Percentiles rank a stretch among this genome's conserved stretches.
Conservation (phyloP, 2,888 invertebrate genomes). For the Mylabris sibirica region DNA sequence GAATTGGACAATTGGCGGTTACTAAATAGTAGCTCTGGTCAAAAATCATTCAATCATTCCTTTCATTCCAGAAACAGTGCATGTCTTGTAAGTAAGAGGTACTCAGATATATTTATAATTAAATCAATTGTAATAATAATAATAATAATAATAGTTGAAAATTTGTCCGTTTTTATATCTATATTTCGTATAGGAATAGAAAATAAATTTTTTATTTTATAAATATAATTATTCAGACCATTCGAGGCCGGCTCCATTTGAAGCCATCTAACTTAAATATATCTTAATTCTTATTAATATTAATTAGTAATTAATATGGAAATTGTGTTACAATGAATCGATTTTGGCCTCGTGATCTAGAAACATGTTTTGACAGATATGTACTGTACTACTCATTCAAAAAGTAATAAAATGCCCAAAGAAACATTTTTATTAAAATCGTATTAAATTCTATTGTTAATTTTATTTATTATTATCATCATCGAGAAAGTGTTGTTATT, state of each 20-base stretch:
- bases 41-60: conserved; percentile 50
- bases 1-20: conserved; percentile 55
- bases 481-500: conserved; percentile 59
- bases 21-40: conserved; percentile 54
- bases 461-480: conserved; percentile 55
- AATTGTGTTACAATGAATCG: background rate
- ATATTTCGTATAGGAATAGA: background rate
- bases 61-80: conserved; percentile 53
- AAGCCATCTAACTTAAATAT: background rate
- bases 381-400: conserved; percentile 43
- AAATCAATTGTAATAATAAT: background rate
- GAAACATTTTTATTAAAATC: conserved; percentile 60
- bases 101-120: conserved; percentile 13
- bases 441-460: conserved; percentile 61
- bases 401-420: conserved; percentile 58
- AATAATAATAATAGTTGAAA: background rate
- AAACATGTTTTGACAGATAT: conserved; percentile 39
- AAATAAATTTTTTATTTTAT: background rate
- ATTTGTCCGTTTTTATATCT: no score
- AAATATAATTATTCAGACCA: conserved; percentile 14
- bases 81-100: conserved; percentile 38
- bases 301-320: conserved; percentile 9
- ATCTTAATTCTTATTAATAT: conserved; percentile 17
- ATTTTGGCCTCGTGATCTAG: background rate
- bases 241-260: background rate